Base-by-base conservation (phyloP, 2,888 invertebrate genomes). In the Pterobdella sp. region DNA sequence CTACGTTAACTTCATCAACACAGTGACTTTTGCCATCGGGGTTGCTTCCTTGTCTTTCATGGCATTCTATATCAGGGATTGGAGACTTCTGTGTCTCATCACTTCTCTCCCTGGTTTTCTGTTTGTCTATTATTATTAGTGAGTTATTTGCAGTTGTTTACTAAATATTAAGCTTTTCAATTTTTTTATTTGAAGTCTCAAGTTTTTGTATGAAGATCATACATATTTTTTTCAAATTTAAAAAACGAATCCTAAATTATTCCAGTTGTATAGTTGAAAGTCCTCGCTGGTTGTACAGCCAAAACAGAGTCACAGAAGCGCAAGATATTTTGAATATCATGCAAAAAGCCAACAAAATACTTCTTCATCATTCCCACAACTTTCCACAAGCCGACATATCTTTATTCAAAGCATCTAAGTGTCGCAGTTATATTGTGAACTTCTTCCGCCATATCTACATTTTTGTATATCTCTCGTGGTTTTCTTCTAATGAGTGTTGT, bases 61-160 rank as follows among this genome's bases (percentile, higher is more conserved):
- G 68, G 80, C 79, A 0, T 80, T 77, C 74, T 74, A 72, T n/a
- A 71, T 79, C 52, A 72, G 79, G 18, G 74, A 78, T 35, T 80
- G 80, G 80, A 72, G 78, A 31, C 68, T 75, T n/a, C 74, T 80
- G 49, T 76, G 78, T 42, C 71, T 79, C 31, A 74, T 76, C 1
- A 74, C 77, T 0, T 74, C 79, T 0, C 31, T 79, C 4, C 80
- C 80, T 26, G 76, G 77, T 31, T 72, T 79, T 10, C 35, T 76
- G 31, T 73, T 78, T 10, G 18, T 75, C 31, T 79, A 87, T 18
- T 90, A 90, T 81, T 87, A 88, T 79, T 87, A 89, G 86, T 85
- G 81, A 76, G 78, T 76, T 60, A 32, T 32, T 29, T 31, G 29
- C 29, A 18, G 32, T 26, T 52, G 32, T 66, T 29, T 18, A 18